Evolutionary conservation across 2,113 vertebrate species (phyloP).

Genomic region (Emydura subglobosa): DNA sequence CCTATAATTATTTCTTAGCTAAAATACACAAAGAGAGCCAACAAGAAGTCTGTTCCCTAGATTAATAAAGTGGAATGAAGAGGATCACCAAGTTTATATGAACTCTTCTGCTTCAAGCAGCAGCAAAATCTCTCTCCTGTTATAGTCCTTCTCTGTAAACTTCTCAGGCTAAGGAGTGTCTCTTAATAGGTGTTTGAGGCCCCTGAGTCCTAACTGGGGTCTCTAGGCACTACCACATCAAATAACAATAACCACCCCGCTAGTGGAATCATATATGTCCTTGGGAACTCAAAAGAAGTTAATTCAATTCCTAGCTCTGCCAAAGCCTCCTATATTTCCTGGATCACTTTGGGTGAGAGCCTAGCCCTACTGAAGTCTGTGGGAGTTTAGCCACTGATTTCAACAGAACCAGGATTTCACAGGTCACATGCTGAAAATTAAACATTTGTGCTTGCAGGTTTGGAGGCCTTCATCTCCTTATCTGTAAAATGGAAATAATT

Average conservation of each 20-base stretch:
- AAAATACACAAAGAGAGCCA: neutral
- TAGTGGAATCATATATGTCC: neutral
- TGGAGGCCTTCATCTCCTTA: neutral
- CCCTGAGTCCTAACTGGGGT: neutral
- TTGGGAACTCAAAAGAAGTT: neutral
- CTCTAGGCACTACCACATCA: neutral
- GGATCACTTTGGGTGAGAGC: neutral
- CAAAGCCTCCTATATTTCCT: rapidly evolving
- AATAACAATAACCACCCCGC: neutral
- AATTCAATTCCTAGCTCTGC: rapidly evolving
- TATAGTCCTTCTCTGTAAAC: neutral
- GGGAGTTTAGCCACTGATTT: neutral
- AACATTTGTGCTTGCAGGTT: neutral
- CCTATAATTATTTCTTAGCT: neutral
- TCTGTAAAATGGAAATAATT: neutral
- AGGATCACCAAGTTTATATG: neutral
- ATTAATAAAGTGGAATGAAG: neutral
- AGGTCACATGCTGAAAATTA: neutral
- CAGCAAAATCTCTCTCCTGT: neutral
- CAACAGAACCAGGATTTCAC: neutral
- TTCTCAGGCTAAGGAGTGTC: neutral
- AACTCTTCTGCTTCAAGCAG: neutral
- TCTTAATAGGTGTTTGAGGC: neutral
- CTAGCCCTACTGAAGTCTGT: neutral
- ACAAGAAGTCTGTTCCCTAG: neutral